These are phyloP conservation scores for Ailurus styani DNA, from an alignment of 2,113 vertebrate genomes.

Conservation along the genomic window DNA sequence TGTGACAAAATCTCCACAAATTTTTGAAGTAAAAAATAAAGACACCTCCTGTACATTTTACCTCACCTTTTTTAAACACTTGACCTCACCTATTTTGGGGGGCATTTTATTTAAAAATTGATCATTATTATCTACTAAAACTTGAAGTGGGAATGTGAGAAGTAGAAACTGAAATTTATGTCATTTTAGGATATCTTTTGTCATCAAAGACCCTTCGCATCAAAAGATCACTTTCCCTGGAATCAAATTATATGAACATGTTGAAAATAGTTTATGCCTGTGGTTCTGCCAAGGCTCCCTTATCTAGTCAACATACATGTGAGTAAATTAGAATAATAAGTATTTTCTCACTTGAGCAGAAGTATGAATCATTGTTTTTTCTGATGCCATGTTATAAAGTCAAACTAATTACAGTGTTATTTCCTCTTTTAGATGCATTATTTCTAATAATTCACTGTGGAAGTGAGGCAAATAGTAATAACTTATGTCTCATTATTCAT, in stretches of 20 bases:
- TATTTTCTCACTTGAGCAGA: background rate
- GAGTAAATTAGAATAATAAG: background rate
- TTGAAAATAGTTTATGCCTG: slow-evolving; percentile 51
- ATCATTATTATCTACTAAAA: background rate
- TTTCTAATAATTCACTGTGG: background rate
- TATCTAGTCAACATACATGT: slow-evolving; percentile 10
- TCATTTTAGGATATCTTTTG: slow-evolving; percentile 25
- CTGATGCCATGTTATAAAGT: background rate
- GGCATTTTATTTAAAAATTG: slow-evolving; percentile 25
- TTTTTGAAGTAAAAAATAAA: background rate
- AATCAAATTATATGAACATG: slow-evolving; percentile 55
- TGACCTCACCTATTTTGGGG: background rate
- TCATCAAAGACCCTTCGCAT: slow-evolving; percentile 44
- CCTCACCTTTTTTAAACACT: background rate
- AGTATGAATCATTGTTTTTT: background rate
- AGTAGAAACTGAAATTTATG: slow-evolving; percentile 40
- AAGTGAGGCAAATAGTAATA: background rate
- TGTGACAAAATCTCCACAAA: slow-evolving; percentile 9
- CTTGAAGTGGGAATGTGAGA: background rate
- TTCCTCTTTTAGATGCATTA: background rate
- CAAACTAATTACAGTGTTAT: background rate
- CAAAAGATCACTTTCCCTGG: slow-evolving; percentile 14
- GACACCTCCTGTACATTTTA: background rate
- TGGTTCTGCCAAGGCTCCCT: slow-evolving; percentile 26
- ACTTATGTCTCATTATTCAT: background rate